Conservation (phyloP, 2,888 invertebrate species). For the Conus canariensis region DNA sequence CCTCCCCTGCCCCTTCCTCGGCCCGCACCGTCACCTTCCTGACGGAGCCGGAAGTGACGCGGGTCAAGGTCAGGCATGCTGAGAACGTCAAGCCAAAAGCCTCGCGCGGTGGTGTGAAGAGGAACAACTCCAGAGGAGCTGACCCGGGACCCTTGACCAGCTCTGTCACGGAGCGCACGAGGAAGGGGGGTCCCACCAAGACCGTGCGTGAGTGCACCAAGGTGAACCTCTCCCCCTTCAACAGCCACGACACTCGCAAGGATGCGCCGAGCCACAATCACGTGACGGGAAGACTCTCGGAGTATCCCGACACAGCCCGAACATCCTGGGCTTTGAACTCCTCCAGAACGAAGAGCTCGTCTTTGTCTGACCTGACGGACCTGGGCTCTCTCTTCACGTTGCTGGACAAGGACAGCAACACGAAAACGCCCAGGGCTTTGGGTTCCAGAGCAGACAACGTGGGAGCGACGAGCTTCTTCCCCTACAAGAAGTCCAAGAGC, state of each 20-base stretch:
- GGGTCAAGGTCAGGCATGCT: background rate
- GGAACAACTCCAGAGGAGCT: background rate
- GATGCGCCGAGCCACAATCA: background rate
- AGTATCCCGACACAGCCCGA: slow-evolving; percentile 1
- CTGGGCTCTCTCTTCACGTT: background rate
- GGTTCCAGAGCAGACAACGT: background rate
- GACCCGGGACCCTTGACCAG: too few relatives aligned
- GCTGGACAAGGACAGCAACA: slow-evolving; percentile 1
- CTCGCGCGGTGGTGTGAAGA: background rate
- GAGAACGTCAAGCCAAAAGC: background rate
- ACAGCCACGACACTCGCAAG: background rate
- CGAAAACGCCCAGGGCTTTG: background rate
- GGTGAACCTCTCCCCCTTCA: background rate
- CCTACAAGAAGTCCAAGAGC: background rate
- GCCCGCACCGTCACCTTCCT: slow-evolving; percentile 22
- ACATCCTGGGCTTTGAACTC: background rate
- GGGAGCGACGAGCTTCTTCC: background rate
- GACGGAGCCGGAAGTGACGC: background rate
- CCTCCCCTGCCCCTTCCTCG: background rate
- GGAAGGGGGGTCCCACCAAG: background rate
- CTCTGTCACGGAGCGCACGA: background rate
- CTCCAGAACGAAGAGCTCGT: background rate
- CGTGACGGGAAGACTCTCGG: background rate
- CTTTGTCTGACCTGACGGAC: slow-evolving; percentile 18
- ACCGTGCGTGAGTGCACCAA: background rate